Evolutionary conservation across 2,797 vertebrate genomes (phyloP), one percentile per base, ranked within the genome.

Genomic region (Onychomys leucogaster): DNA sequence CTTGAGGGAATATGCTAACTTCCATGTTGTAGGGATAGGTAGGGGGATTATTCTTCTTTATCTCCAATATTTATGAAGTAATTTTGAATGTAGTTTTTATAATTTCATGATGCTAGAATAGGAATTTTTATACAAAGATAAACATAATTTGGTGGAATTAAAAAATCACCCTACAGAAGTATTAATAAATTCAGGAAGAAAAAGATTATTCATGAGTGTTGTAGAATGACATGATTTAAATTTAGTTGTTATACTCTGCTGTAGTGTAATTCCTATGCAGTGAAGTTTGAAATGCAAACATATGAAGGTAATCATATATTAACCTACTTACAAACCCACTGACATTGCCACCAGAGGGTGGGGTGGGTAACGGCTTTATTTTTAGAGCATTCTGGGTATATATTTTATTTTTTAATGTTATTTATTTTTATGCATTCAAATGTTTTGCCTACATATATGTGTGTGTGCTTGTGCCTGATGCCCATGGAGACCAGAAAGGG

Each of bases 361-460:
- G 27, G 34, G 12, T 32, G 23, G 37, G 21, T 7, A 25, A 29
- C 27, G 37, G 49, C n/a, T 82, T 82, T 83, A 61, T 88, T 88
- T 94, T 32, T 89, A 78, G 78, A 78, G 80, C 21, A n/a, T 94
- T 94, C n/a, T 80, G 57, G 55, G 13, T 61, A 9, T 82, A 61
- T 82, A 61, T 41, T 61, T 61, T 82, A 82, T 2, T 11, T 57
- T 55, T 81, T 81, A 27, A 61, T 61, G 13, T 41, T 57, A 59
- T 43, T 78, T 32, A 32, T 41, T 63, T 59, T 83, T 43, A 63
- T 84, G 16, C 16, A 21, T 43, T 83, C 61, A 25, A 41, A 16
- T 41, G 41, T 61, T 41, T 83, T 61, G 7, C 25, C 25, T 61
- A 43, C 17, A 43, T 41, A 37, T 83, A 27, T 61, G 57, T 61